A percentile compares a stretch with the other conserved stretches of the same genome.
These are phyloP conservation scores for Reticulitermes speratus DNA, from an alignment of 1,140 invertebrate genomes.

Conservation along the genomic window DNA sequence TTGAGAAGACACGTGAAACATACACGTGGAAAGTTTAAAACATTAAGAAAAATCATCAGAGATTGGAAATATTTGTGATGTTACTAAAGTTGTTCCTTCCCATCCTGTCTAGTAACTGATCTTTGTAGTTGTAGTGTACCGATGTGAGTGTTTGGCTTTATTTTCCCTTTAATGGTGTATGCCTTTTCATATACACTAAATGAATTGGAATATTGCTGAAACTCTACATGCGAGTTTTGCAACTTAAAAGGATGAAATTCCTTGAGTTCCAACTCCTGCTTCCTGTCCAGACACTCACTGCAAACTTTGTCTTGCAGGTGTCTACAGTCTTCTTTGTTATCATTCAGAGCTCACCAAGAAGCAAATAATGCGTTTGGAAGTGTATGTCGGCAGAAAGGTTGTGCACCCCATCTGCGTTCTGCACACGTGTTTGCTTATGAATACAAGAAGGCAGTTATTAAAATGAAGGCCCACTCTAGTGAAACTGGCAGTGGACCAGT, in stretches of 20 bases:
- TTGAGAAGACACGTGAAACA: background rate
- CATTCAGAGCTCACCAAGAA: background rate
- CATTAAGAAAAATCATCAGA: too few relatives aligned
- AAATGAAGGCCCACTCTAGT: background rate
- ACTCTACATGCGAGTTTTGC: too few relatives aligned
- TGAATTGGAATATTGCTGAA: too few relatives aligned
- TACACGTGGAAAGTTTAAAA: background rate
- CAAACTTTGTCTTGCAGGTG: conserved; percentile 32
- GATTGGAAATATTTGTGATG: too few relatives aligned
- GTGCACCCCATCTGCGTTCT: background rate
- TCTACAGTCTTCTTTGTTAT: conserved; percentile 6
- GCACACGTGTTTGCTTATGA: background rate
- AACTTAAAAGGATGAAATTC: background rate
- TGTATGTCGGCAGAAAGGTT: background rate
- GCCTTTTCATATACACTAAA: too few relatives aligned
- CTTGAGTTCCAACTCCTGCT: background rate
- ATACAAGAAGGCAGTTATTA: background rate
- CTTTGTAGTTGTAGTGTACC: too few relatives aligned
- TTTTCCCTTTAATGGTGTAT: too few relatives aligned
- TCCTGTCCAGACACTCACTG: conserved; percentile 22
- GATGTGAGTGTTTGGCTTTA: too few relatives aligned
- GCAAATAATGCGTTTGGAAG: background rate
- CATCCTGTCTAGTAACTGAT: background rate
- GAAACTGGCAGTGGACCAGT: background rate
- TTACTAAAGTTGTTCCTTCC: too few relatives aligned